phyloP scores from a whole-genome alignment of 2,888 invertebrate genomes.

The Megastigmus dorsalis region DNA sequence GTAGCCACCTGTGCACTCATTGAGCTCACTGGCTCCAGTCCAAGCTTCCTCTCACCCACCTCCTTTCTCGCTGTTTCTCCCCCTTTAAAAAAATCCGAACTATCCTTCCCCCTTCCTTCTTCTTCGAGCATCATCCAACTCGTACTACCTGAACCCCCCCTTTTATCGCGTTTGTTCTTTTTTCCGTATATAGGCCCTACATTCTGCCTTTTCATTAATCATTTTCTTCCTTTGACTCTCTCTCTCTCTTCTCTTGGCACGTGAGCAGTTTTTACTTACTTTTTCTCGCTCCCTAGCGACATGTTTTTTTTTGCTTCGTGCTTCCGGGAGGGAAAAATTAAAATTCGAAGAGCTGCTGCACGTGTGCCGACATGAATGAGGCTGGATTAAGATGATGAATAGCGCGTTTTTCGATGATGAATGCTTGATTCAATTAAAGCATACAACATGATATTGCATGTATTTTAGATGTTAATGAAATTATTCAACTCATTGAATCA shows the following conservation, averaged over 20 bases:
- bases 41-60: conserved; percentile 32
- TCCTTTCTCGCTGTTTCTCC: no score
- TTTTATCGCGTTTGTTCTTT: neutral
- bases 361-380: no score
- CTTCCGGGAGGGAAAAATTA: no score
- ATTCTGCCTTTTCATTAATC: conserved; percentile 25
- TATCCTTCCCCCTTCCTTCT: neutral
- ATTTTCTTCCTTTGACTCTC: conserved; percentile 12
- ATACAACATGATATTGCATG: no score
- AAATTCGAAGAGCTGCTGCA: no score
- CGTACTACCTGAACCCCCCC: neutral
- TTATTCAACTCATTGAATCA: no score
- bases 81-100: conserved; percentile 48
- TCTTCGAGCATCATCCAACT: conserved; percentile 16
- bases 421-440: neutral
- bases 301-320: no score
- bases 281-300: neutral
- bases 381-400: no score
- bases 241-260: neutral
- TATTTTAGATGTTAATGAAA: no score
- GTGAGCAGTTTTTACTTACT: neutral
- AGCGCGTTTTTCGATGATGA: no score
- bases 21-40: conserved; percentile 53
- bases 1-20: conserved; percentile 54
- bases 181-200: neutral